A percentile compares a stretch with the other conserved stretches of the same genome.
Conservation (phyloP, 2,113 vertebrate species). For the Paramormyrops kingsleyae region DNA sequence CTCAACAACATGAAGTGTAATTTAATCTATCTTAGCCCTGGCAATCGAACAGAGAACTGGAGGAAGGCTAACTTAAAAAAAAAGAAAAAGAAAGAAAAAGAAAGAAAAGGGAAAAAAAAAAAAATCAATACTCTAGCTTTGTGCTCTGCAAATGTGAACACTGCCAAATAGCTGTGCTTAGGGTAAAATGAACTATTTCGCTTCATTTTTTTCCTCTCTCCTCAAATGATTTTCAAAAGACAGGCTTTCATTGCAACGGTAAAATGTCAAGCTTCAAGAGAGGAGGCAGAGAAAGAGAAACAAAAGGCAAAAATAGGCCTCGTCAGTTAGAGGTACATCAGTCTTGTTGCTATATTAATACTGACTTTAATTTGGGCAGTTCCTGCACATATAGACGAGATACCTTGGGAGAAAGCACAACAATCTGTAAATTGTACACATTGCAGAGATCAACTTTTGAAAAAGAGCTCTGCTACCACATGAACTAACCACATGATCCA, state of each 20-base stretch:
- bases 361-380: constrained; percentile 3
- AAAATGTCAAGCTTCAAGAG: constrained; percentile 61
- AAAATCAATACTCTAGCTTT: constrained; percentile 74
- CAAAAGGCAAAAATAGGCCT: constrained; percentile 20
- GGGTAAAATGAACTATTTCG: constrained; percentile 68
- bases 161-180: constrained; percentile 65
- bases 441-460: constrained; percentile 20
- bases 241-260: constrained; percentile 43
- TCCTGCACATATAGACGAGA: constrained; percentile 25
- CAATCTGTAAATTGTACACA: constrained; percentile 13
- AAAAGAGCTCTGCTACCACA: constrained; percentile 33
- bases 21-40: constrained; percentile 68
- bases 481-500: constrained; percentile 33
- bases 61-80: constrained; percentile 49
- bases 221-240: constrained; percentile 67
- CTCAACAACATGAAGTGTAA: constrained; percentile 65
- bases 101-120: constrained; percentile 42
- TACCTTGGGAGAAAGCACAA: constrained; percentile 11
- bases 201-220: constrained; percentile 61
- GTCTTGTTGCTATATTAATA: background rate
- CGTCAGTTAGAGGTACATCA: constrained; percentile 24
- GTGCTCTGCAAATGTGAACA: constrained; percentile 66
- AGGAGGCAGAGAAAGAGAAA: constrained; percentile 29
- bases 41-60: constrained; percentile 63
- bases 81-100: constrained; percentile 32